Conservation (phyloP, 92 coral and sea anemone genomes). For the Chrysogorgia sp. region DNA sequence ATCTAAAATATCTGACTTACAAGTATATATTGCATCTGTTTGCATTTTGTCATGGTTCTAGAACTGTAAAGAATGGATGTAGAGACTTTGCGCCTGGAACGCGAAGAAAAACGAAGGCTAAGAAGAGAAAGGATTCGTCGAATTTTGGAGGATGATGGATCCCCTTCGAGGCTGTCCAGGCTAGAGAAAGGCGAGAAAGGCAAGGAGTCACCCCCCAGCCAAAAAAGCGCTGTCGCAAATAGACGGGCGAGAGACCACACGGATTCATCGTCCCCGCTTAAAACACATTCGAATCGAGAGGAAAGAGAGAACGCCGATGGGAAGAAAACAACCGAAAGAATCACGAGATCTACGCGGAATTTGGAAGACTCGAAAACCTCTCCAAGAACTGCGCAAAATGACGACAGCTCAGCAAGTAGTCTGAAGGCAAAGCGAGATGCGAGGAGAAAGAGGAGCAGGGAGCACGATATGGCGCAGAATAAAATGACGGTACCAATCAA, state of each 20-base stretch:
- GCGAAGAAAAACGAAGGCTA: constrained; percentile 33
- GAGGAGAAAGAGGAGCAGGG: too few species aligned
- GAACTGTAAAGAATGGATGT: constrained; percentile 12
- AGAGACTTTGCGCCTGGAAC: constrained; percentile 26
- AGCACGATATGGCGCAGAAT: too few species aligned
- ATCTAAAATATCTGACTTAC: too few species aligned
- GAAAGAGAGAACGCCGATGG: not conserved
- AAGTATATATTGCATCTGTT: too few species aligned
- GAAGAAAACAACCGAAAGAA: not conserved
- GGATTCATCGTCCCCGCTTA: not conserved
- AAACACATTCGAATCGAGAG: not conserved
- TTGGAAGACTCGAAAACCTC: not conserved
- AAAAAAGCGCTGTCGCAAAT: not conserved
- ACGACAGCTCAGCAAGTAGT: not conserved
- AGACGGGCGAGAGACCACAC: not conserved
- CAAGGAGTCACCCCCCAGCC: not conserved
- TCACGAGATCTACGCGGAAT: constrained; percentile 2
- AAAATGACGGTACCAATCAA: too few species aligned
- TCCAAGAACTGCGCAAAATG: not conserved
- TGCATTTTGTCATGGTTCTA: not conserved
- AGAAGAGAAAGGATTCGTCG: constrained; percentile 30
- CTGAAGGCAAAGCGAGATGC: constrained; percentile 28
- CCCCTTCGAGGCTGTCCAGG: constrained; percentile 19
- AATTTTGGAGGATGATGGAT: constrained; percentile 26
- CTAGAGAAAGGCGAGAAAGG: not conserved